Conservation (phyloP, 2,888 invertebrate species). For the Gnatocerus cornutus region DNA sequence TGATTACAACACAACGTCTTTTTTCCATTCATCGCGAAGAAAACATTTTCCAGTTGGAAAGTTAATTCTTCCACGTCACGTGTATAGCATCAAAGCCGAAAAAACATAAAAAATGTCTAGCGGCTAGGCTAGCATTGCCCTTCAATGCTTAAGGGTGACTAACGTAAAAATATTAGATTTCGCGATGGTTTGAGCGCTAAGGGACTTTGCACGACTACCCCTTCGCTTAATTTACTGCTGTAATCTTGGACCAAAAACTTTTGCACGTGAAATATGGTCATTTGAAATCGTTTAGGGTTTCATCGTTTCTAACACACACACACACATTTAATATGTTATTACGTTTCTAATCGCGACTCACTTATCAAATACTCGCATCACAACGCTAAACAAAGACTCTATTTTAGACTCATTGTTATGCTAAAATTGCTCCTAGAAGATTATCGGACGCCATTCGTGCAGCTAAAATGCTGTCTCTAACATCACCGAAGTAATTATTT, state of each 20-base stretch:
- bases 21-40: conserved; percentile 25
- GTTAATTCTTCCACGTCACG: conserved; percentile 40
- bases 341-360: conserved; percentile 16
- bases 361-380: conserved; percentile 25
- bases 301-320: conserved; percentile 33
- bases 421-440: conserved; percentile 31
- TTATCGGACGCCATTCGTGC: conserved; percentile 39
- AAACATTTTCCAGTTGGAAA: conserved; percentile 19
- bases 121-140: conserved; percentile 21
- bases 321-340: conserved; percentile 35
- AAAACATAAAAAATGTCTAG: conserved; percentile 23
- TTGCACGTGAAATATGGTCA: conserved; percentile 45
- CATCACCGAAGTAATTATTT: conserved; percentile 40
- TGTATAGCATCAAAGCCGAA: conserved; percentile 31
- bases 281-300: conserved; percentile 47
- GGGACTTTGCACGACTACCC: conserved; percentile 44
- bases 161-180: conserved; percentile 44
- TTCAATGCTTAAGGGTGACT: conserved; percentile 34
- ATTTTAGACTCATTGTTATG: conserved; percentile 37
- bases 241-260: conserved; percentile 46
- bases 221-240: conserved; percentile 49
- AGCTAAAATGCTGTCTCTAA: conserved; percentile 29
- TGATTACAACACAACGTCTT: conserved; percentile 18
- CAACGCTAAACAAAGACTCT: conserved; percentile 32
- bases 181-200: conserved; percentile 38